Percentiles rank a stretch among this genome's conserved stretches.
Conservation (phyloP, 1,140 invertebrate genomes). For the Neuroterus valhalla region DNA sequence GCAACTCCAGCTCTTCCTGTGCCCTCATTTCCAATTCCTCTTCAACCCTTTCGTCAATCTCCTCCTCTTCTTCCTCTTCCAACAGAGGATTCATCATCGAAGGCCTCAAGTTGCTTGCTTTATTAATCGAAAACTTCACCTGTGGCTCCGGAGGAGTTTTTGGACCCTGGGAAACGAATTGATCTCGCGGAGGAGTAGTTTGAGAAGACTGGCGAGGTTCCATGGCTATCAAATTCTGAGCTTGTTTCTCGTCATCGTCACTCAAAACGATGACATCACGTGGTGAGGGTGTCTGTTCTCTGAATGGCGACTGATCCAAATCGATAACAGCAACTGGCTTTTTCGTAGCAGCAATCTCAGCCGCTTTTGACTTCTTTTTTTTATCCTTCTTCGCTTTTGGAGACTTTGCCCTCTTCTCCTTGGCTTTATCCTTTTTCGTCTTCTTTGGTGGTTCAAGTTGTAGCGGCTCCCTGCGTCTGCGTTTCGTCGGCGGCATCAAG, state of each 20-base stretch:
- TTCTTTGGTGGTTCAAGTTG: slow-evolving; percentile 64
- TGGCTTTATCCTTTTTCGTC: slow-evolving; percentile 71
- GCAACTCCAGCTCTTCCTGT: slow-evolving; percentile 71
- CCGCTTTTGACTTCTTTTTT: slow-evolving; percentile 76
- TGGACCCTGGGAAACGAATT: slow-evolving; percentile 76
- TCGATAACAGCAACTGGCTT: slow-evolving; percentile 91
- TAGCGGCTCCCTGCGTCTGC: slow-evolving; percentile 63
- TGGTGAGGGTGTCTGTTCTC: slow-evolving; percentile 85
- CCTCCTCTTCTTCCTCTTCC: slow-evolving; percentile 67
- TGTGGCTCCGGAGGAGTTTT: slow-evolving; percentile 86
- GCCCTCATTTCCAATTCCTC: slow-evolving; percentile 71
- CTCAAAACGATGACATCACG: slow-evolving; percentile 87
- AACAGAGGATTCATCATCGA: slow-evolving; percentile 80
- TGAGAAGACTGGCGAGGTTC: slow-evolving; percentile 63
- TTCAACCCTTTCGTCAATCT: slow-evolving; percentile 68
- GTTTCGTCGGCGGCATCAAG: slow-evolving; percentile 65
- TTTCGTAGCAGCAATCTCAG: slow-evolving; percentile 72
- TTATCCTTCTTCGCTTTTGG: slow-evolving; percentile 74
- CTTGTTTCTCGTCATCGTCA: slow-evolving; percentile 81
- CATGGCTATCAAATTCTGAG: slow-evolving; percentile 51
- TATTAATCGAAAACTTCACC: slow-evolving; percentile 80
- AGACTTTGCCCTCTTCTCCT: slow-evolving; percentile 74
- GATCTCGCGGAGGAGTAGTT: slow-evolving; percentile 61
- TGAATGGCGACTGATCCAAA: slow-evolving; percentile 88
- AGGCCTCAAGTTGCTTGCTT: slow-evolving; percentile 76